These are phyloP conservation scores for Polietes domitor DNA, from an alignment of 2,888 invertebrate species.

Conservation along the genomic window DNA sequence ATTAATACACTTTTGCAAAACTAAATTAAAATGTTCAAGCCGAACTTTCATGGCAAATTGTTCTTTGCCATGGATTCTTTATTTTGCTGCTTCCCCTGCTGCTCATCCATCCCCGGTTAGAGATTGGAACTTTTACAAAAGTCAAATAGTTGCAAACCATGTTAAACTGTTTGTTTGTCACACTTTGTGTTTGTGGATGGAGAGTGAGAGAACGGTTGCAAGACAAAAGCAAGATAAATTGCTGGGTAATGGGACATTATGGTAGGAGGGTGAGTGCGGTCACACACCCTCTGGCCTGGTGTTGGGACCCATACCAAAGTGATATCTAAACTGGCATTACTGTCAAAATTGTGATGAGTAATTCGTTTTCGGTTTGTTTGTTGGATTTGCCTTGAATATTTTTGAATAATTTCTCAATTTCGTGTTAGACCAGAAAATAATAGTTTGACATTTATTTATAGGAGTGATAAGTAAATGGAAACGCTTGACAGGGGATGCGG, in stretches of 20 bases:
- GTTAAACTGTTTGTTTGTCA: neutral
- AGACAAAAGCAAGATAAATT: constrained; percentile 54
- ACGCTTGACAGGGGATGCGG: neutral
- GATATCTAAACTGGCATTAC: constrained; percentile 47
- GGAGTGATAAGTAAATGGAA: constrained; percentile 4
- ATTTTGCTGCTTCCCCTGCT: too few species aligned
- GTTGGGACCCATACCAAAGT: neutral
- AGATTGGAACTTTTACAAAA: constrained; percentile 7
- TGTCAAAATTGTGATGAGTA: constrained; percentile 53
- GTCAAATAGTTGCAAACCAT: constrained; percentile 15
- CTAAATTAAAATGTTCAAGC: too few species aligned
- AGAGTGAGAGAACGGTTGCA: too few species aligned
- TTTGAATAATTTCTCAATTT: constrained; percentile 30
- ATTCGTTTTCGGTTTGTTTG: neutral
- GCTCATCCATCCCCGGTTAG: neutral
- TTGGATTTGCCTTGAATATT: constrained; percentile 1
- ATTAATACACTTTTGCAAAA: too few species aligned
- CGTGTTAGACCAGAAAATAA: constrained; percentile 7
- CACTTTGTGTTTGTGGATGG: neutral
- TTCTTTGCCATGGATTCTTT: too few species aligned
- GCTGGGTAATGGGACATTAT: neutral
- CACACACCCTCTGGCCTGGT: neutral
- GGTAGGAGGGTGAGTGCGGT: neutral
- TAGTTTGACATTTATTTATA: constrained; percentile 39
- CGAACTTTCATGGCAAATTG: too few species aligned